phyloP scores from a whole-genome alignment of 2,797 vertebrate genomes.

The Phataginus tetradactyla region DNA sequence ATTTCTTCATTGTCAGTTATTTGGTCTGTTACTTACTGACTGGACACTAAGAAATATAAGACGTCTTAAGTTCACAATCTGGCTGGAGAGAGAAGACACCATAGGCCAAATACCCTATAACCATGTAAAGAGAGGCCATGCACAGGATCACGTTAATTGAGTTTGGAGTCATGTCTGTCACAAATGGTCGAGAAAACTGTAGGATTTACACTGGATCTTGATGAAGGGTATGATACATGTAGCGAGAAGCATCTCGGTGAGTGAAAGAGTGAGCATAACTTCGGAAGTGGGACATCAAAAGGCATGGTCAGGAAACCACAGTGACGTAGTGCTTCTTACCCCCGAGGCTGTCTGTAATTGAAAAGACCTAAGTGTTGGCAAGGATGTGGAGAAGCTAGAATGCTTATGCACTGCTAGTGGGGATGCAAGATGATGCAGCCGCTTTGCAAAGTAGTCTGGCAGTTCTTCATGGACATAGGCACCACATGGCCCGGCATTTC shows the following conservation, averaged over 20 bases:
- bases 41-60: background rate
- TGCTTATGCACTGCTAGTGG: background rate
- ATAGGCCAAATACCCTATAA: background rate
- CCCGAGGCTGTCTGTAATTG: too few species aligned
- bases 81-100: background rate
- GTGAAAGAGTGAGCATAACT: fast-evolving
- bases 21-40: background rate
- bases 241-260: background rate
- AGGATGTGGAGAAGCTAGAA: background rate
- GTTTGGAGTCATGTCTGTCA: background rate
- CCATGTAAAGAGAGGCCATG: background rate
- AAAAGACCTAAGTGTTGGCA: background rate
- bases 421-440: background rate
- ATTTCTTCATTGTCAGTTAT: background rate
- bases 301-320: background rate
- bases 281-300: background rate
- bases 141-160: background rate
- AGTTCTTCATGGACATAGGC: background rate
- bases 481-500: background rate
- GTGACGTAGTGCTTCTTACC: background rate
- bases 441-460: background rate
- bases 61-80: background rate
- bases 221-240: background rate
- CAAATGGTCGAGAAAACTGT: background rate
- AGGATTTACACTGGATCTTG: background rate